phyloP scores from a whole-genome alignment of 2,797 vertebrate genomes.

The Melanotaenia nigrans region DNA sequence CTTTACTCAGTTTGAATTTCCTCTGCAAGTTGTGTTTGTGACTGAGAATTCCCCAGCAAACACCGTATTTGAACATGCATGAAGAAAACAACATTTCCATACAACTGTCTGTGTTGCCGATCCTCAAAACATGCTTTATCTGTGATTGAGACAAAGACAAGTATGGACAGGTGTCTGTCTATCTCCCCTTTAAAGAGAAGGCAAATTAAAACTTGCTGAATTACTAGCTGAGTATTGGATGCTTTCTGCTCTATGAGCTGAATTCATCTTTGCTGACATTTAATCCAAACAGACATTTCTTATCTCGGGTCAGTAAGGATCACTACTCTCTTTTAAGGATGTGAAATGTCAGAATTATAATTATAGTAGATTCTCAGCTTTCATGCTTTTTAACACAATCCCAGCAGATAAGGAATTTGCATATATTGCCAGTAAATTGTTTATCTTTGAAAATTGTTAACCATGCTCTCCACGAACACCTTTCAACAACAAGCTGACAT shows the following conservation, averaged over 20 bases:
- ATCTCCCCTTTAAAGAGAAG: neutral
- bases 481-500: neutral
- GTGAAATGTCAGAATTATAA: slow-evolving; percentile 5
- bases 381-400: neutral
- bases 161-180: neutral
- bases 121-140: neutral
- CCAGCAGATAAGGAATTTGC: neutral
- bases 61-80: neutral
- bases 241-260: neutral
- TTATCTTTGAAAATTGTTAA: neutral
- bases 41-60: neutral
- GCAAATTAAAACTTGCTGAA: neutral
- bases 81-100: neutral
- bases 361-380: neutral
- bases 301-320: neutral
- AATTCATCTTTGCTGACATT: slow-evolving; percentile 28
- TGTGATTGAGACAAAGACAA: neutral
- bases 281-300: neutral
- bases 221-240: slow-evolving; percentile 7
- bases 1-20: neutral
- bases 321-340: neutral
- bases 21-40: neutral
- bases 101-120: neutral
- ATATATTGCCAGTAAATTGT: neutral
- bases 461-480: neutral